phyloP scores from a whole-genome alignment of 2,113 vertebrate species.

The Malaclemys terrapin region DNA sequence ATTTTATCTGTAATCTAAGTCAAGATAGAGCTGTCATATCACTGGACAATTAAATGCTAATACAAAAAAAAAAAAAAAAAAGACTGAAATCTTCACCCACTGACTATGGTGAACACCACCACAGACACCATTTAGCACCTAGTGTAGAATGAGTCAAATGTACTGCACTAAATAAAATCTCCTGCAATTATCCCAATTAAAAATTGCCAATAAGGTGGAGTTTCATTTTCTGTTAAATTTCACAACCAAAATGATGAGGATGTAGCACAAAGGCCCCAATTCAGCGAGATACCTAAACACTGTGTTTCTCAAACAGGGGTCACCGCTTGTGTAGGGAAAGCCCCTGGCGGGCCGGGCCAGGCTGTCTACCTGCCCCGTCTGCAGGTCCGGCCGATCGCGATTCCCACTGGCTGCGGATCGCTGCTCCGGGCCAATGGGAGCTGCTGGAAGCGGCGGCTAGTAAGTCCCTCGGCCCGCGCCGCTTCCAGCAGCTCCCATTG shows the following conservation, averaged over 20 bases:
- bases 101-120: not conserved
- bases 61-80: not conserved
- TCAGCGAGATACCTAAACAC: not conserved
- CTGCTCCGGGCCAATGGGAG: too few species aligned
- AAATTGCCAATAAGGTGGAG: not conserved
- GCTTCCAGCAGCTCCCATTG: too few species aligned
- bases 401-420: too few species aligned
- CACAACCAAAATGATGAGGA: not conserved
- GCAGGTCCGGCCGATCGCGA: too few species aligned
- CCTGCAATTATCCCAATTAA: not conserved
- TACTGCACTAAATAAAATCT: not conserved
- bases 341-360: too few species aligned
- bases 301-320: too few species aligned
- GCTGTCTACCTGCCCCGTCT: too few species aligned
- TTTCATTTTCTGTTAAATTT: not conserved
- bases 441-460: too few species aligned
- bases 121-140: not conserved
- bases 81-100: not conserved
- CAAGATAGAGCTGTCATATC: not conserved
- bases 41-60: not conserved
- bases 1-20: not conserved
- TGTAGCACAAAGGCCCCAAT: not conserved
- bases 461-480: too few species aligned
- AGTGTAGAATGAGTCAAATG: not conserved
- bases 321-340: too few species aligned